phyloP scores from a whole-genome alignment of 2,797 vertebrate species.

The Poecilia gillii region DNA sequence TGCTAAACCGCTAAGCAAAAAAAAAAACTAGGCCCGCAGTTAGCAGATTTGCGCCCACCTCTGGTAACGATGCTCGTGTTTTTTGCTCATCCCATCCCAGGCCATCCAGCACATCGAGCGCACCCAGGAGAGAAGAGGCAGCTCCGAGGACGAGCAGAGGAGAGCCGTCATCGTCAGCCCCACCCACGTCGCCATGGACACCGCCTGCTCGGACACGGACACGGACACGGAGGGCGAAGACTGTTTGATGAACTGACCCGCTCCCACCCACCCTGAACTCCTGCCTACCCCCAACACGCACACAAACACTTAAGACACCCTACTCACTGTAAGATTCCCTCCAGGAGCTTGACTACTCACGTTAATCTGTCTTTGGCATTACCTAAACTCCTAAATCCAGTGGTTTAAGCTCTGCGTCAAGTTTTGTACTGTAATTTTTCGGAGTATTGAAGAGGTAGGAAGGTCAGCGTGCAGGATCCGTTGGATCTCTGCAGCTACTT shows the following conservation, averaged over 20 bases:
- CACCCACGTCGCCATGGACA: slow-evolving; percentile 84
- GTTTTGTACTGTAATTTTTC: slow-evolving; percentile 63
- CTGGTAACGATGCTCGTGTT: neutral
- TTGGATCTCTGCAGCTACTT: slow-evolving; percentile 47
- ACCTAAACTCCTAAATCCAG: slow-evolving; percentile 67
- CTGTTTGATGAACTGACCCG: slow-evolving; percentile 89
- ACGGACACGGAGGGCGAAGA: slow-evolving; percentile 91
- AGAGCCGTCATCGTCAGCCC: slow-evolving; percentile 93
- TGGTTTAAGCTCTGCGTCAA: slow-evolving; percentile 70
- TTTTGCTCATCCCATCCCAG: slow-evolving; percentile 63
- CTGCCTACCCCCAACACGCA: slow-evolving; percentile 4
- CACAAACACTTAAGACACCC: slow-evolving; percentile 53
- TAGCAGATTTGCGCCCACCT: too few species aligned
- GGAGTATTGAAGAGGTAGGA: slow-evolving; percentile 49
- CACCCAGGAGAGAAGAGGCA: slow-evolving; percentile 88
- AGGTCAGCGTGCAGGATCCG: slow-evolving; percentile 37
- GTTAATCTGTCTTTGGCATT: slow-evolving; percentile 62
- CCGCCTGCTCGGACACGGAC: slow-evolving; percentile 91
- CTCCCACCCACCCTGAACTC: slow-evolving; percentile 8
- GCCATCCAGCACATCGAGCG: slow-evolving; percentile 99
- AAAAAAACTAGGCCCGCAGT: too few species aligned
- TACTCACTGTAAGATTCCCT: slow-evolving; percentile 75
- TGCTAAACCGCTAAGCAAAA: too few species aligned
- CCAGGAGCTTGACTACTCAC: slow-evolving; percentile 71
- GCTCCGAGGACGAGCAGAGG: slow-evolving; percentile 90